A percentile compares a stretch with the other conserved stretches of the same genome.
These are phyloP conservation scores for Hypocryptadius cinnamomeus DNA, from an alignment of 2,113 vertebrate genomes.

Conservation along the genomic window DNA sequence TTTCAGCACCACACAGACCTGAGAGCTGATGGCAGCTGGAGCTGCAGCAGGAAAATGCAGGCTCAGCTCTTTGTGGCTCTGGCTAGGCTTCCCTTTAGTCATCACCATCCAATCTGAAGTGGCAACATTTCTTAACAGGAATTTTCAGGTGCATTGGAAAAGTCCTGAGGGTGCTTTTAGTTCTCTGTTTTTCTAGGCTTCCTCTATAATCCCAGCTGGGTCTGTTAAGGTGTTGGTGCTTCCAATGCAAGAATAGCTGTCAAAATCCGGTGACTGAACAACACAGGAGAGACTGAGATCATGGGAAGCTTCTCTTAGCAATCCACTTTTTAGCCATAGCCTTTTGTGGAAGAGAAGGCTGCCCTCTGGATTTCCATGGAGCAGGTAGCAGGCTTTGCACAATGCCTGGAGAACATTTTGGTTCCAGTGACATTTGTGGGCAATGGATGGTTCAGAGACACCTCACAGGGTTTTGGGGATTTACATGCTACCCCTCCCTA, in stretches of 20 bases:
- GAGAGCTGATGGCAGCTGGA: neutral
- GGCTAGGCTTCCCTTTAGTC: neutral
- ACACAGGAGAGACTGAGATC: neutral
- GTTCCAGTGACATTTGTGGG: neutral
- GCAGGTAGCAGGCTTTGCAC: neutral
- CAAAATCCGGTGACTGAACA: neutral
- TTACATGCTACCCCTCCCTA: neutral
- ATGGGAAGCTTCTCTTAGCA: neutral
- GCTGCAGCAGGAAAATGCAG: neutral
- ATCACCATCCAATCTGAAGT: neutral
- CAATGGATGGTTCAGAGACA: neutral
- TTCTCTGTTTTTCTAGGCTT: neutral
- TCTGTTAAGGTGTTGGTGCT: neutral
- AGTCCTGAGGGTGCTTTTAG: neutral
- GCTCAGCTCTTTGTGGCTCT: neutral
- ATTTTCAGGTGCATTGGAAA: neutral
- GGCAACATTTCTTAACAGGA: neutral
- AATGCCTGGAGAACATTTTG: neutral
- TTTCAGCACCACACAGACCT: neutral
- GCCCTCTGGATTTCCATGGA: neutral
- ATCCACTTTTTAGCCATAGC: neutral
- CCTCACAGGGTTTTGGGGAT: neutral
- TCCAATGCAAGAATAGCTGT: neutral
- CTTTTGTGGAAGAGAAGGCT: neutral
- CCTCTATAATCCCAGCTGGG: rapidly evolving